Base-by-base conservation (phyloP, 2,113 vertebrate genomes). In the Ptilorrhoa leucosticta region DNA sequence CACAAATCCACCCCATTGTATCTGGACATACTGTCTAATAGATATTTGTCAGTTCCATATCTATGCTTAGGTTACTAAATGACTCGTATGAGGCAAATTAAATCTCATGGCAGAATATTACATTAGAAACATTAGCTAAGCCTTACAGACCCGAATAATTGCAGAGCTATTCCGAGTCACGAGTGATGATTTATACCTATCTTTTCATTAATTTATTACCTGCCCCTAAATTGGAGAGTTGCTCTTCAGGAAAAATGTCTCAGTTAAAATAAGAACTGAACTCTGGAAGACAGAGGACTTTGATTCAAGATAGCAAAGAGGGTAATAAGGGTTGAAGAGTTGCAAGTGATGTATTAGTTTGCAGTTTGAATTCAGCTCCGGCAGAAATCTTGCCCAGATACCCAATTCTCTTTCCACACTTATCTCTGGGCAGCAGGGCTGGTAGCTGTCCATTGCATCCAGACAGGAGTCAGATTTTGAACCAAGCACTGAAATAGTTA, bases 101-200 rank as follows among this genome's bases (percentile, higher is more conserved):
- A 83, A 90, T 96, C 92, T 90, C 53, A 7, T 22, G 23, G 40
- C n/a, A 93, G 78, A 93, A 79, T 63, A 87, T 57, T 73, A 33
- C 37, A 45, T 84, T 83, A 89, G 89, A 91, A 92, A 78, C 50
- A 83, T 81, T 84, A 94, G 44, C 87, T 78, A 50, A 94, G 87
- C 20, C 87, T 92, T 90, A 76, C n/a, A 72, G 65, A 78, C 81
- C 18, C 3, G 9, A 72, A 60, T 76, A 66, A 76, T 71, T 76
- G 57, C 66, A 82, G 69, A 79, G 40, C 84, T 87, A 47, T 85
- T 95, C 70, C 61, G 85, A 87, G 76, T 85, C 70, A 35, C 1
- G 0, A 72, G 53, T 47, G 57, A 44, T 56, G 28, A 91, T 93
- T 93, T 79, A 80, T 73, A 21, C 27, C 45, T 31, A 27, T 31